Base-by-base conservation (phyloP, 2,888 invertebrate species). In the Euphydryas editha region DNA sequence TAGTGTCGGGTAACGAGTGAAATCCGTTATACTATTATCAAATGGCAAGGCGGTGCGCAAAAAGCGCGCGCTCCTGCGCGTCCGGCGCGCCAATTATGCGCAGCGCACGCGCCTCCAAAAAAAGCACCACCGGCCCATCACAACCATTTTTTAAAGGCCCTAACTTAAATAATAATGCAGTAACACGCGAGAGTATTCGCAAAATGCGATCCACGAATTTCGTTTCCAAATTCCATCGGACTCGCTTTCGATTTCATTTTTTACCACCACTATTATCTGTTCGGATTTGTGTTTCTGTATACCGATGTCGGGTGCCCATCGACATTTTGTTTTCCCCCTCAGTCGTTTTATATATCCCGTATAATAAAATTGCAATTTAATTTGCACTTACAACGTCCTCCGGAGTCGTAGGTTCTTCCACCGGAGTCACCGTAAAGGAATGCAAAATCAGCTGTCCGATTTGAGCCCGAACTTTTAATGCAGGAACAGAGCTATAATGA, bases 181-280 rank as follows among this genome's bases (percentile, higher is more conserved):
- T 90, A 92, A 92, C 92, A 92, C 92, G 92, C 92, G 90, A 92
- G 86, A 86, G 83, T 86, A 92, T 92, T 87, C 86, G 84, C 88
- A 85, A 90, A 90, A 92, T 92, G 91, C 92, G 88, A 92, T 92
- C 86, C 86, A 75, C 86, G 87, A 88, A 89, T 90, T 90, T 90
- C 84, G 88, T 85, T 88, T 87, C 86, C 87, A 88, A 92, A 92
- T 92, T 90, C 92, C 86, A 78, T 75, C 70, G 78, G 74, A 76
- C 77, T 78, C 77, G 79, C 77, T 77, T 75, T 81, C 82, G 78
- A 68, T 75, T 77, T 77, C 74, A 80, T 84, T 90, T 91, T 92
- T 91, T 90, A 79, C 78, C 73, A 76, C 72, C 80, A 86, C 90
- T 89, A 89, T 90, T 91, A 91, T 92, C 84, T 86, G 88, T 77